Evolutionary conservation across 2,113 vertebrate species (phyloP).

Genomic region (Trinectes maculatus): DNA sequence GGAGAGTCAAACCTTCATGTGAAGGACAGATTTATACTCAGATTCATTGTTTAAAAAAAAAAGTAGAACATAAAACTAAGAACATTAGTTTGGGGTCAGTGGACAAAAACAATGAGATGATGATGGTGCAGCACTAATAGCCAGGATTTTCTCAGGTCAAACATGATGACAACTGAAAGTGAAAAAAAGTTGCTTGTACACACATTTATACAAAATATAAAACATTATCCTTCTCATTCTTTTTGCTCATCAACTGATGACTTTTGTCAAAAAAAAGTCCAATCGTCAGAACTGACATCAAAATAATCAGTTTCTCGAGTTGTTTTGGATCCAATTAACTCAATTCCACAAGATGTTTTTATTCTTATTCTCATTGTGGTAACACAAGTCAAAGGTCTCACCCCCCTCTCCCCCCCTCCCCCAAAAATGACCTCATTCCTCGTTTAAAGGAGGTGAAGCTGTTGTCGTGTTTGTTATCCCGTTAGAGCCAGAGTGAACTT

Average conservation of each 20-base stretch:
- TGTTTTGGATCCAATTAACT: no score
- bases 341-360: no score
- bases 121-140: constrained; percentile 52
- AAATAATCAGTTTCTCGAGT: no score
- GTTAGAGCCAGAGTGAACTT: constrained; percentile 23
- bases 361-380: no score
- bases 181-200: no score
- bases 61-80: constrained; percentile 34
- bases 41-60: constrained; percentile 43
- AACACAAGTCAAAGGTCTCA: no score
- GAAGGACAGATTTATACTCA: neutral
- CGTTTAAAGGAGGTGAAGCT: constrained; percentile 11
- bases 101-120: constrained; percentile 50
- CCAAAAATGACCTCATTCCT: no score
- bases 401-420: constrained; percentile 5
- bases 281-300: no score
- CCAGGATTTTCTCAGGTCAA: constrained; percentile 35
- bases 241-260: no score
- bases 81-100: constrained; percentile 56
- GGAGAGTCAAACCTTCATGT: constrained; percentile 15
- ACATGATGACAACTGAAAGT: constrained; percentile 26
- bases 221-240: no score
- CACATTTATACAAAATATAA: no score
- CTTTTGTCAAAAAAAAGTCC: no score
- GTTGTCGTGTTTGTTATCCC: neutral